Evolutionary conservation across 2,113 vertebrate species (phyloP).

Genomic region (Poeciliopsis turrubarensis): DNA sequence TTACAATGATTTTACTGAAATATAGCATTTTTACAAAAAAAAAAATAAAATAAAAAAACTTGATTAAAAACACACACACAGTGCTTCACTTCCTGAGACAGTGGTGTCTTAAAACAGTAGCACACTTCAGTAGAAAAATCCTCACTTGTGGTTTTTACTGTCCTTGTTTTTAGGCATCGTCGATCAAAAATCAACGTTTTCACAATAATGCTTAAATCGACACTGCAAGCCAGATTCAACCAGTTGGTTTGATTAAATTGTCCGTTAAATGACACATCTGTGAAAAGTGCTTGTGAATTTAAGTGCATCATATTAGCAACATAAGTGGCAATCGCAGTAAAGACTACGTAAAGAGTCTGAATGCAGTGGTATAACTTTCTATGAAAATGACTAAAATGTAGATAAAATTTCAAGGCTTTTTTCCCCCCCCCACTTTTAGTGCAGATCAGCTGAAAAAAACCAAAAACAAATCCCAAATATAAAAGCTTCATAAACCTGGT

Average conservation of each 20-base stretch:
- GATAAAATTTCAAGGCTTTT: not conserved
- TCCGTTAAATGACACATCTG: not conserved
- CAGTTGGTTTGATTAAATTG: not conserved
- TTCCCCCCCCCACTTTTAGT: not conserved
- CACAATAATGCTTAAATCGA: not conserved
- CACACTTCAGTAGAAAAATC: conserved; percentile 2
- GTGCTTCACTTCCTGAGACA: conserved; percentile 61
- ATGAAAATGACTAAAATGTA: not conserved
- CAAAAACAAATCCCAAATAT: too few relatives aligned
- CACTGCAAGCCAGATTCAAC: not conserved
- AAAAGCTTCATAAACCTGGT: too few relatives aligned
- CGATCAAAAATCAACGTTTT: conserved; percentile 8
- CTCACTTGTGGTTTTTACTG: conserved; percentile 11
- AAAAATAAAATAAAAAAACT: conserved; percentile 66
- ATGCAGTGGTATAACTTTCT: not conserved
- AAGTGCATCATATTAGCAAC: conserved; percentile 12
- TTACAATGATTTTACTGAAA: conserved; percentile 50
- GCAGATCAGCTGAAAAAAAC: not conserved
- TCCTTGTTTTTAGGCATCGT: not conserved
- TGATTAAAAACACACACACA: conserved; percentile 32
- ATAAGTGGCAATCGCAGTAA: not conserved
- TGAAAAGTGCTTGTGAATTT: conserved; percentile 26
- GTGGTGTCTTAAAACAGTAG: conserved; percentile 15
- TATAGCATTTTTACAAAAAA: conserved; percentile 42
- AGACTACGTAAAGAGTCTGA: not conserved